phyloP scores from a whole-genome alignment of 2,797 vertebrate species.

The Neosilurus hyrtlii region DNA sequence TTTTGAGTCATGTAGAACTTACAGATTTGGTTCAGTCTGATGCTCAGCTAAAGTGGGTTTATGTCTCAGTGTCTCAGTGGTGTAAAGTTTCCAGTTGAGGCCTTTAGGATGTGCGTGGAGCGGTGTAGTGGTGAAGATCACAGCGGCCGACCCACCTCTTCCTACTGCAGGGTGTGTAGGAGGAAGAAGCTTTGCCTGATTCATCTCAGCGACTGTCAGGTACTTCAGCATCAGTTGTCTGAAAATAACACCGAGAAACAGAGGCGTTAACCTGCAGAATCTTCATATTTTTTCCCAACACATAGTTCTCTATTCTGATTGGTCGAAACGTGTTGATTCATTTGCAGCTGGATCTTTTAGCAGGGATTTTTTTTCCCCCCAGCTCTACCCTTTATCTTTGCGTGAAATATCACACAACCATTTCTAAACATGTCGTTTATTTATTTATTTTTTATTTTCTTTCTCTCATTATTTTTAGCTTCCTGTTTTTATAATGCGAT shows the following conservation, averaged over 20 bases:
- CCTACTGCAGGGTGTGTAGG: slow-evolving; percentile 16
- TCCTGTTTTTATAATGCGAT: slow-evolving; percentile 54
- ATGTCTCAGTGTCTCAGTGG: not conserved
- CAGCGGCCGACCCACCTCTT: not conserved
- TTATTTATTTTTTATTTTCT: not conserved
- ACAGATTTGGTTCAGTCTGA: not conserved
- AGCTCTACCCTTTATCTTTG: not conserved
- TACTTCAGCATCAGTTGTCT: not conserved
- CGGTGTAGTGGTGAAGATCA: not conserved
- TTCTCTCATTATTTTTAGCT: slow-evolving; percentile 49
- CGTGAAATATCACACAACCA: slow-evolving; percentile 28
- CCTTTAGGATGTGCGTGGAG: not conserved
- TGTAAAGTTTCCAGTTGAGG: not conserved
- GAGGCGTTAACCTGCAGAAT: not conserved
- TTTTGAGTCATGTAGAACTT: slow-evolving; percentile 1
- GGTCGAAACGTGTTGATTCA: not conserved
- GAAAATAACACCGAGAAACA: not conserved
- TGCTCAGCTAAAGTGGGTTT: not conserved
- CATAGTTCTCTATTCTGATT: not conserved
- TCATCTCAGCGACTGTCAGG: not conserved
- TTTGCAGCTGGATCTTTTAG: not conserved
- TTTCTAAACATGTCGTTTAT: slow-evolving; percentile 41
- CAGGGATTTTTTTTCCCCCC: too few relatives aligned
- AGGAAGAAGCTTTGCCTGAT: not conserved
- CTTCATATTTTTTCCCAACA: too few relatives aligned